Evolutionary conservation across 2,113 vertebrate genomes (phyloP).

Genomic region (Stictonetta naevosa): DNA sequence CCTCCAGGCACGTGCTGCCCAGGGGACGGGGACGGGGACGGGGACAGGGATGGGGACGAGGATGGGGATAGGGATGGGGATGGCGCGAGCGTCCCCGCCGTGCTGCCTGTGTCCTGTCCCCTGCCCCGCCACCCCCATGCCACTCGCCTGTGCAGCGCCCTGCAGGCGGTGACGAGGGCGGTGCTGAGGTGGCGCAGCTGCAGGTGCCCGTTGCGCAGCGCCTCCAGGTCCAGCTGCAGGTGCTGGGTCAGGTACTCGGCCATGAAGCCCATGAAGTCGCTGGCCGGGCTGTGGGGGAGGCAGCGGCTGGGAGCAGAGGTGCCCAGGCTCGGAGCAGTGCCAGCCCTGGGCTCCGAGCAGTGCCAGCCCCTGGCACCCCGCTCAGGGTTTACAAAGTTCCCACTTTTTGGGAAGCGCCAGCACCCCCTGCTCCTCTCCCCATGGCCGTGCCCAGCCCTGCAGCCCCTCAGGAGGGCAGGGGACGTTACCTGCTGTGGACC

Average conservation of each 20-base stretch:
- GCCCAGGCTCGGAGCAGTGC: not conserved
- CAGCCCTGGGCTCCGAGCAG: not conserved
- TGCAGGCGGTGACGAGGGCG: constrained; percentile 77
- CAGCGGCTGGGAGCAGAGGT: not conserved
- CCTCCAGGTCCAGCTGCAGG: constrained; percentile 82
- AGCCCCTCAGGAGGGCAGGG: not conserved
- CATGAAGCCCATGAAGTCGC: constrained; percentile 78
- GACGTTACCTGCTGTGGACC: constrained; percentile 74
- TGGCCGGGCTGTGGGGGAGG: constrained; percentile 63
- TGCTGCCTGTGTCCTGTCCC: not conserved
- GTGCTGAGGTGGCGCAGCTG: constrained; percentile 78
- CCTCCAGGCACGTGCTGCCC: not conserved
- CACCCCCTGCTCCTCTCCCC: not conserved
- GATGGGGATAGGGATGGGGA: not conserved
- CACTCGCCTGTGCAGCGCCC: constrained; percentile 80
- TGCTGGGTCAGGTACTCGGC: constrained; percentile 83
- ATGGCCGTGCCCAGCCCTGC: not conserved
- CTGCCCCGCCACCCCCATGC: rapidly evolving
- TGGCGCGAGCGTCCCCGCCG: rapidly evolving
- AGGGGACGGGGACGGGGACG: not conserved
- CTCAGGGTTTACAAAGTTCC: not conserved
- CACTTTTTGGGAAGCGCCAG: not conserved
- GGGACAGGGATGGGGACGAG: not conserved
- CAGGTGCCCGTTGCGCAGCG: constrained; percentile 77
- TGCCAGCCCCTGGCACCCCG: not conserved